These are phyloP conservation scores for Phlogophora meticulosa DNA, from an alignment of 2,888 invertebrate species.

Conservation along the genomic window DNA sequence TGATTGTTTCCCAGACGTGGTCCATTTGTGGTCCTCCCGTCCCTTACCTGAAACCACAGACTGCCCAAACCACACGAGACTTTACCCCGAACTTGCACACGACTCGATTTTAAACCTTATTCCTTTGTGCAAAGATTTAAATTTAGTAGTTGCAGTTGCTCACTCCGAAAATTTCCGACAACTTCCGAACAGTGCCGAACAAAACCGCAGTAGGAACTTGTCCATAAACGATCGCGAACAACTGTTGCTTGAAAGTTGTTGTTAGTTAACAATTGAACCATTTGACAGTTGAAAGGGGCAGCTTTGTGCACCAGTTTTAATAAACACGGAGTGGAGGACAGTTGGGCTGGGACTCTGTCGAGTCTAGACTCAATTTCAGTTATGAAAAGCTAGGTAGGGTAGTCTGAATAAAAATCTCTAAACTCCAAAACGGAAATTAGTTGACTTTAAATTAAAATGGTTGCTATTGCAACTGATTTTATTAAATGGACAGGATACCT, in stretches of 20 bases:
- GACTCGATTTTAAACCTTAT: conserved; percentile 44
- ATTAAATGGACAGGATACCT: too few species aligned
- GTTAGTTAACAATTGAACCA: conserved; percentile 58
- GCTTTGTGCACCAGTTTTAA: conserved; percentile 34
- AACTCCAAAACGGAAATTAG: neutral
- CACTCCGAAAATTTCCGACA: conserved; percentile 35
- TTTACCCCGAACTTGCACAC: conserved; percentile 13
- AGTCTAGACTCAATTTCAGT: conserved; percentile 17
- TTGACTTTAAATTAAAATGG: neutral
- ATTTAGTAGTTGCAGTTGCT: neutral
- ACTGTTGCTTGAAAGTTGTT: conserved; percentile 69
- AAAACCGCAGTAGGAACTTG: conserved; percentile 65
- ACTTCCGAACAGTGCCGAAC: conserved; percentile 38
- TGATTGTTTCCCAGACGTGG: conserved; percentile 83
- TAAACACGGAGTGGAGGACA: conserved; percentile 9
- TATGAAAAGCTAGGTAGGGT: conserved; percentile 1
- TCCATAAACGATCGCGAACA: conserved; percentile 62
- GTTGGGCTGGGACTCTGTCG: neutral
- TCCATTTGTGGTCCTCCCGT: conserved; percentile 76
- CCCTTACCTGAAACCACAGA: conserved; percentile 66
- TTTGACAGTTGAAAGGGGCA: conserved; percentile 41
- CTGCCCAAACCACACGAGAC: conserved; percentile 51
- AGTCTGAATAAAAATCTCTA: conserved; percentile 1
- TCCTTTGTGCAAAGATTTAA: neutral
- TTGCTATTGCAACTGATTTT: neutral